Conservation (phyloP, 2,888 invertebrate genomes). For the Cantharis rufa region DNA sequence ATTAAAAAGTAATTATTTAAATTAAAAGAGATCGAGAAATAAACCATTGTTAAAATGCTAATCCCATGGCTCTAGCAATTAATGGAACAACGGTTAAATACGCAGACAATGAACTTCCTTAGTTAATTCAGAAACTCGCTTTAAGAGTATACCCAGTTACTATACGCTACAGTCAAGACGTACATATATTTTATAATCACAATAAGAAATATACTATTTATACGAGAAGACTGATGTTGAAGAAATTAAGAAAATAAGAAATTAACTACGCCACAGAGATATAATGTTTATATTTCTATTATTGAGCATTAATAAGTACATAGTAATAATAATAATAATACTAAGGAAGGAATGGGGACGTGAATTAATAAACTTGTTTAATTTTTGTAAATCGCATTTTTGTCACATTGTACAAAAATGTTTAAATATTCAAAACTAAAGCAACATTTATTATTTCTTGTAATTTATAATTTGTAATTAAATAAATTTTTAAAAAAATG, state of each 20-base stretch:
- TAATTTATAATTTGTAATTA: no score
- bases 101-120: slow-evolving; percentile 23
- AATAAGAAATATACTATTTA: neutral
- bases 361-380: no score
- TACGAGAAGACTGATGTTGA: neutral
- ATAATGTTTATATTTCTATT: neutral
- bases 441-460: no score
- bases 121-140: slow-evolving; percentile 5
- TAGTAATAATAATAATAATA: no score
- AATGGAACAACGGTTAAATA: slow-evolving; percentile 22
- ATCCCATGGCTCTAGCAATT: slow-evolving; percentile 19
- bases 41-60: slow-evolving; percentile 22
- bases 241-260: no score
- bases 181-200: neutral
- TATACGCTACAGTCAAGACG: neutral
- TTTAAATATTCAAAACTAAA: no score
- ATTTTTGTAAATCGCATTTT: no score
- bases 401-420: no score
- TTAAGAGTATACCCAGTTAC: neutral
- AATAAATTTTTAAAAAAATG: no score
- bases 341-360: no score
- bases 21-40: slow-evolving; percentile 14
- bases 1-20: slow-evolving; percentile 19
- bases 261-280: neutral
- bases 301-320: neutral